A percentile compares a stretch with the other conserved stretches of the same genome.
These are phyloP conservation scores for Eurois occulta DNA, from an alignment of 2,888 invertebrate species.

Conservation along the genomic window DNA sequence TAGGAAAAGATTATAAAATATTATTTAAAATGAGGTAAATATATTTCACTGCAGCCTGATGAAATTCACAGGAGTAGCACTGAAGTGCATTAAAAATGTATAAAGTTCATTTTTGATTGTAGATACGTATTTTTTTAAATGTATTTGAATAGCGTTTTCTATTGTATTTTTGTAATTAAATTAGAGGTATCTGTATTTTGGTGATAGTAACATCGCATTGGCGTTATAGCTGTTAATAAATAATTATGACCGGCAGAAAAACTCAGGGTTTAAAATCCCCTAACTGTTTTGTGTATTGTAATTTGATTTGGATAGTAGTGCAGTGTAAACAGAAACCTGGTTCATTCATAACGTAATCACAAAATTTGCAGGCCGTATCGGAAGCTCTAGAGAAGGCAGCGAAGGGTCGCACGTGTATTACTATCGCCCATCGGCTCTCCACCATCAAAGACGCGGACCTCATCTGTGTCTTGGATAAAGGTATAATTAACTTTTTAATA, in stretches of 20 bases:
- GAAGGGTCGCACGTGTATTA: slow-evolving; percentile 95
- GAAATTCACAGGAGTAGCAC: no score
- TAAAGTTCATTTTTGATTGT: no score
- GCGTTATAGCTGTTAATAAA: no score
- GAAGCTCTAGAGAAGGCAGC: slow-evolving; percentile 95
- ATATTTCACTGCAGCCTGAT: no score
- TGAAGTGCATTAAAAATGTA: no score
- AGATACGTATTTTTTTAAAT: no score
- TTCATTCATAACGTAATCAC: background rate
- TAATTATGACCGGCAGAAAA: background rate
- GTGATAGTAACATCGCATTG: no score
- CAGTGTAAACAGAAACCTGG: background rate
- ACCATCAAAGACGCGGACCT: slow-evolving; percentile 95
- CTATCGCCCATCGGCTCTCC: slow-evolving; percentile 96
- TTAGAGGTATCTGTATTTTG: no score
- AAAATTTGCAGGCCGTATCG: slow-evolving; percentile 92
- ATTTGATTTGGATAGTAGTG: background rate
- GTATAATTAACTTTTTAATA: slow-evolving; percentile 74
- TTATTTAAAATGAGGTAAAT: no score
- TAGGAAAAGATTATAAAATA: no score
- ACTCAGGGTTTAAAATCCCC: background rate
- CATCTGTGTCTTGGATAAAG: slow-evolving; percentile 95
- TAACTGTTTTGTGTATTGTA: background rate
- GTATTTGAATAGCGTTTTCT: no score
- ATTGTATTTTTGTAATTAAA: no score